Base-by-base conservation (phyloP, 2,113 vertebrate species). In the Nipponia nippon region DNA sequence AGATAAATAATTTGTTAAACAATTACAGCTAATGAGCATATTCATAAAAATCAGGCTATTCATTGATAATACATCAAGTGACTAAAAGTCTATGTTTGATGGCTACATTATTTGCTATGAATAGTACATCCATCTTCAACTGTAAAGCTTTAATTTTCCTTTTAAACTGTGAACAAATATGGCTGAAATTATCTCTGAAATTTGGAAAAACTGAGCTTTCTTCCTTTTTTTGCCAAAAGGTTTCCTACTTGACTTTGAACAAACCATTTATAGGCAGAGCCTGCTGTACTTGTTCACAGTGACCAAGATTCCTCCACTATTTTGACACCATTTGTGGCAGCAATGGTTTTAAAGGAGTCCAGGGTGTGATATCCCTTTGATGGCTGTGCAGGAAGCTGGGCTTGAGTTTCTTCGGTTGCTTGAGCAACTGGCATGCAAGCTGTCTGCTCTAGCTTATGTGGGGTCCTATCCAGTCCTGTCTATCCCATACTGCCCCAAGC, bases 11-110 rank as follows among this genome's bases (percentile, higher is more conserved):
- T 94, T 95, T 95, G 95, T 95, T 96, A 82, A 97, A 97, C 84
- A 97, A 97, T 97, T 97, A 95, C 40, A 69, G 23, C 89, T 97
- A 97, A 97, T 87, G 96, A 97, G 93, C 73, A 53, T 87, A 97
- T 97, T 97, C 97, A 97, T 95, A 94, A 95, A 94, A 97, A 97
- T 97, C 95, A 97, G 66, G 66, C 95, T 95, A 53, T 91, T 93
- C 97, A 96, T 94, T 95, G 95, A 94, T 95, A 90, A 97, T 94
- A 50, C 38, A 93, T 92, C 87, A 85, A 95, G 66, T 87, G 62
- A 93, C 93, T 97, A 66, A 70, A 95, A 95, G 66, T 84, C 81
- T 97, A 22, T 90, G 91, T 95, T 93, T 95, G 94, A 95, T 89
- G 81, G 78, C 73, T 94, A 87, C 78, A 87, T 96, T 96, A 97